Percentiles rank a stretch among this genome's conserved stretches.
These are phyloP conservation scores for Allacma fusca DNA, from an alignment of 2,888 invertebrate species.

Conservation along the genomic window DNA sequence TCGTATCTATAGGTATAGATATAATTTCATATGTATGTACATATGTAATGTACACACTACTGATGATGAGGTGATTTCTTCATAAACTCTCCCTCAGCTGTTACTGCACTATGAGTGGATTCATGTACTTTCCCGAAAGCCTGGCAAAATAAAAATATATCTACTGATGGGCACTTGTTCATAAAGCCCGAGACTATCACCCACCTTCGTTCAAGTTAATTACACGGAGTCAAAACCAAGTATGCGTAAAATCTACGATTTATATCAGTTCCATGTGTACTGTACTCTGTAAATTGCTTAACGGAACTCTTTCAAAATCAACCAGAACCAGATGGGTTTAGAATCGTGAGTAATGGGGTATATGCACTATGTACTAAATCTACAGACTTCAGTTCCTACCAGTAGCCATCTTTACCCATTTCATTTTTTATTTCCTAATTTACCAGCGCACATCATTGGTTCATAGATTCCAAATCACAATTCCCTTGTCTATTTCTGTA, in stretches of 20 bases:
- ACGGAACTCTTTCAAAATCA: constrained; percentile 25
- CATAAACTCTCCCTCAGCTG: too few relatives aligned
- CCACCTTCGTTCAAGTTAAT: not conserved
- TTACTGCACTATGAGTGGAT: too few relatives aligned
- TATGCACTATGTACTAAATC: too few relatives aligned
- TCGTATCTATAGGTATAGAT: too few relatives aligned
- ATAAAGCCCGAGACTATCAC: not conserved
- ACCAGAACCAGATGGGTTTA: constrained; percentile 24
- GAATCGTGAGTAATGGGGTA: not conserved
- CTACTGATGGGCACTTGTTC: too few relatives aligned
- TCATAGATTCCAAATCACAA: too few relatives aligned
- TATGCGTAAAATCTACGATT: constrained; percentile 22
- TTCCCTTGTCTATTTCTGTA: too few relatives aligned
- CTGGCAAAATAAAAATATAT: too few relatives aligned
- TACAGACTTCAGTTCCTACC: not conserved
- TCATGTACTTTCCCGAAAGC: too few relatives aligned
- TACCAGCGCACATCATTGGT: not conserved
- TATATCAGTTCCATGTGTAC: constrained; percentile 10
- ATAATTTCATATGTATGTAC: too few relatives aligned
- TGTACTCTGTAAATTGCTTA: not conserved
- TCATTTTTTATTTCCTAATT: not conserved
- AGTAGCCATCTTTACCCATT: not conserved
- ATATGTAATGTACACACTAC: too few relatives aligned
- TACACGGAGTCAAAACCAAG: constrained; percentile 17
- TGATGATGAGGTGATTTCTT: too few relatives aligned